These are phyloP conservation scores for Lagorchestes hirsutus DNA, from an alignment of 2,797 vertebrate genomes.

Conservation along the genomic window DNA sequence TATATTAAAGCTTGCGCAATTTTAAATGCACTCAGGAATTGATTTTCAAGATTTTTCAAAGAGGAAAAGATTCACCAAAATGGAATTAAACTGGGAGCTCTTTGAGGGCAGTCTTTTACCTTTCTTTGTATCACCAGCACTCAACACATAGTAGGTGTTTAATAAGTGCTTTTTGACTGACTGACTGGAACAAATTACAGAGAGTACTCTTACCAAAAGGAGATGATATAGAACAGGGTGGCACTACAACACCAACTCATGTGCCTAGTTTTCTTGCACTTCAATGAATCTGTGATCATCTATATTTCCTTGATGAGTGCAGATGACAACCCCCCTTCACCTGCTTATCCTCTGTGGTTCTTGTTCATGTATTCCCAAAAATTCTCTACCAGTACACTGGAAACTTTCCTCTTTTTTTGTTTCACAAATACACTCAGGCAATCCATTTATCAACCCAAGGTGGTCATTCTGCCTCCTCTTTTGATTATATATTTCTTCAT, in stretches of 20 bases:
- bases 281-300: background rate
- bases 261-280: background rate
- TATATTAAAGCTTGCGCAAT: background rate
- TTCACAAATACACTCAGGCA: background rate
- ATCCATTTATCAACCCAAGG: background rate
- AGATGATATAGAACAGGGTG: background rate
- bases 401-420: background rate
- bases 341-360: background rate
- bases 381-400: background rate
- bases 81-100: background rate
- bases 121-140: background rate
- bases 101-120: background rate
- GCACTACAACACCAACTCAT: background rate
- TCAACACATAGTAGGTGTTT: background rate
- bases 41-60: background rate
- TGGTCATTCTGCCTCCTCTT: background rate
- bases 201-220: background rate
- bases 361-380: background rate
- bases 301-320: background rate
- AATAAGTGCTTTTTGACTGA: background rate
- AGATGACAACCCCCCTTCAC: background rate
- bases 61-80: background rate
- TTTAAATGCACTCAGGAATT: background rate
- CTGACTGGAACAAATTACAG: background rate
- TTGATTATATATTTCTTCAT: background rate